Evolutionary conservation across 2,113 vertebrate species (phyloP), one percentile per base, ranked within the genome.

Genomic region (Tetrao urogallus): DNA sequence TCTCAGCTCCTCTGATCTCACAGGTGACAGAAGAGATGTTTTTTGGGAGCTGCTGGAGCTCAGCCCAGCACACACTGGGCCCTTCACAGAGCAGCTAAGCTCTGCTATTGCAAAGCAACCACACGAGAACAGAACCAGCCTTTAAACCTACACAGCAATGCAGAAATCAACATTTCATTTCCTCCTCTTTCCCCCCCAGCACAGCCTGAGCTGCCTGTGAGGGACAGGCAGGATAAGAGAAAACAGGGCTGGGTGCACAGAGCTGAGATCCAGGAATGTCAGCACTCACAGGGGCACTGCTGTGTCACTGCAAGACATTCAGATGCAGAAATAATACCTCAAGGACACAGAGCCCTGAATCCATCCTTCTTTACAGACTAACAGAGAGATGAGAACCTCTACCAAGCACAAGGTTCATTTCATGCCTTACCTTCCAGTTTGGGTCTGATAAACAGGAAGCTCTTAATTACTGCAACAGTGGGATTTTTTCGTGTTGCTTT

Each of bases 281-380:
- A 97, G 92, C 95, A 87, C 90, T 92, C 96, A 96, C 8, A 95
- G 94, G 87, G 87, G 83, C 96, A 94, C 76, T 54, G 36, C 1
- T 70, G 77, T 89, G 84, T 38, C 94, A 85, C 54, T 78, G 30
- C 32, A 65, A 86, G 70, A 93, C 22, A 88, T 14, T 82, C 14
- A 77, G 50, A 90, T 93, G 80, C 92, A 91, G 58, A 47, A 72
- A 17, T 91, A 94, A 90, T 25, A 58, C 57, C 91, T 90, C 8
- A 6, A 90, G 94, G 90, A 95, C 82, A 93, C 50, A 57, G 50
- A 84, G 66, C 58, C 80, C 42, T 80, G 90, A 45, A 90, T 83
- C 85, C 67, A 85, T 40, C 91, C 78, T 72, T 72, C 88, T 63
- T 72, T 67, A 2, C 25, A 34, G 72, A 84, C n/a, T 80, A 92